These are phyloP conservation scores for Habroteleia sp. DNA, from an alignment of 2,888 invertebrate species.

Conservation along the genomic window DNA sequence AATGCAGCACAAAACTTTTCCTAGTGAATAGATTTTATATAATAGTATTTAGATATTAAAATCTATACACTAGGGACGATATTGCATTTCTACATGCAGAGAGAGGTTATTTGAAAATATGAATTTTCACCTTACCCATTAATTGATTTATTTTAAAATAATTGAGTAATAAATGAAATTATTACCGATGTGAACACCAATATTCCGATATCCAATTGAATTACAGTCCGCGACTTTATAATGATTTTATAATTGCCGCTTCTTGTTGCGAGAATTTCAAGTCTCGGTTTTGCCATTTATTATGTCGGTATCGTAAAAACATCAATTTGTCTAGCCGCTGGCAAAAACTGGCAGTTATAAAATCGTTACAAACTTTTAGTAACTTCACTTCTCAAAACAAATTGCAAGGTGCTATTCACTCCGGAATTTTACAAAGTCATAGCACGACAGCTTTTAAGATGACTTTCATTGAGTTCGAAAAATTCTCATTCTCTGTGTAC, in stretches of 20 bases:
- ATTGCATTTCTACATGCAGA: too few species aligned
- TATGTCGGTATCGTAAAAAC: slow-evolving; percentile 28
- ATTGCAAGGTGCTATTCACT: slow-evolving; percentile 6
- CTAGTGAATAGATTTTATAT: too few species aligned
- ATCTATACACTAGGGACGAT: too few species aligned
- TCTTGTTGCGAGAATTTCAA: slow-evolving; percentile 16
- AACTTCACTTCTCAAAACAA: slow-evolving; percentile 26
- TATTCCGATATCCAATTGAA: slow-evolving; percentile 1
- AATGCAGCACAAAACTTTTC: too few species aligned
- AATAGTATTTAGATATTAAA: too few species aligned
- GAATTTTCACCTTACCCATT: background rate
- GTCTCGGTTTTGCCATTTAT: slow-evolving; percentile 21
- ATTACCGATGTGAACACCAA: background rate
- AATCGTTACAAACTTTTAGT: slow-evolving; percentile 43
- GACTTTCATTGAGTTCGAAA: background rate
- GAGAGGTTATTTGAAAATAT: too few species aligned
- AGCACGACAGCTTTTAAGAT: background rate
- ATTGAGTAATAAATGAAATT: background rate
- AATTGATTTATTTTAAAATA: background rate
- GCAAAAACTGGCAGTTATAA: slow-evolving; percentile 39
- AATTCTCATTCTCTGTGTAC: background rate
- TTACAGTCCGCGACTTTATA: slow-evolving; percentile 9
- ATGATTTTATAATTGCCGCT: slow-evolving; percentile 30
- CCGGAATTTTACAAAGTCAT: slow-evolving; percentile 19
- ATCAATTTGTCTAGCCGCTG: slow-evolving; percentile 28